Conservation (phyloP, 2,797 vertebrate genomes). For the Eulemur mongoz region DNA sequence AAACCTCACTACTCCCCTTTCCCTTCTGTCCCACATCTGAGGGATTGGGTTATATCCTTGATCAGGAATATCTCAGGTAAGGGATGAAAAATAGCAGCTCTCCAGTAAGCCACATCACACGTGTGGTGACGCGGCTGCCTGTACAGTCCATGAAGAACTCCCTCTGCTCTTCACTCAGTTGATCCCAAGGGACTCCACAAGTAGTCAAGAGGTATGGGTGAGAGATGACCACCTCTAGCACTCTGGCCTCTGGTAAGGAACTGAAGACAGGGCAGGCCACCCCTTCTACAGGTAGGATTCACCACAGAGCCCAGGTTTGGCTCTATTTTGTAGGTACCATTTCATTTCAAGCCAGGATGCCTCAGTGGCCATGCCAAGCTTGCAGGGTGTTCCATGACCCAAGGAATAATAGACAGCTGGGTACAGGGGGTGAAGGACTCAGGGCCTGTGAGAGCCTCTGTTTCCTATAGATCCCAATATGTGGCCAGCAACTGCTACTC, state of each 20-base stretch:
- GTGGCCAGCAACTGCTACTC: background rate
- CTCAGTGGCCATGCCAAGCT: background rate
- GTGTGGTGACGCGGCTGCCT: background rate
- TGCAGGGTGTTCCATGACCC: background rate
- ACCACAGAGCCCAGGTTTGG: background rate
- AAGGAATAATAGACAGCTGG: background rate
- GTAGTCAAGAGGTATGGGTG: background rate
- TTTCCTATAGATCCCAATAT: background rate
- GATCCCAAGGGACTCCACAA: background rate
- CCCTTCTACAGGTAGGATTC: background rate
- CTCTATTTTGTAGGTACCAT: background rate
- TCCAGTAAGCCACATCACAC: background rate
- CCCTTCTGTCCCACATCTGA: background rate
- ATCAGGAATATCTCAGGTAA: background rate
- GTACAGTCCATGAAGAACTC: background rate
- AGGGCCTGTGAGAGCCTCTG: background rate
- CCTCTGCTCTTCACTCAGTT: too few relatives aligned
- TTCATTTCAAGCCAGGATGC: background rate
- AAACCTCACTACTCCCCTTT: background rate
- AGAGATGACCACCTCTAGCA: background rate
- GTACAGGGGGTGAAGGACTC: background rate
- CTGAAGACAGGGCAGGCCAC: background rate
- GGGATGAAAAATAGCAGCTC: background rate
- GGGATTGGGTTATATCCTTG: background rate
- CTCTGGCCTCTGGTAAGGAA: background rate